phyloP scores from a whole-genome alignment of 2,888 invertebrate species.

The Synanthedon tipuliformis region DNA sequence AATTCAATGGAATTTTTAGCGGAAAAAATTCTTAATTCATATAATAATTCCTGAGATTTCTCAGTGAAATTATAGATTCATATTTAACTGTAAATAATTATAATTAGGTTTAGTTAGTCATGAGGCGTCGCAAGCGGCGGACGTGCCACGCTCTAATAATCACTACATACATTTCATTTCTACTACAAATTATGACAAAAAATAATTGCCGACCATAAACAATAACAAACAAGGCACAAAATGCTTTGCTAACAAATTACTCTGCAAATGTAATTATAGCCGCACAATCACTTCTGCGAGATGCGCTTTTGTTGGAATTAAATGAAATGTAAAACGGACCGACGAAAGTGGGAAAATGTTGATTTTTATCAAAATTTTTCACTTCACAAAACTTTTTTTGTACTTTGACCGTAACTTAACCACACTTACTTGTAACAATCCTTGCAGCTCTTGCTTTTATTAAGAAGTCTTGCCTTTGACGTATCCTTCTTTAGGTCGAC shows the following conservation, averaged over 20 bases:
- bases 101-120: slow-evolving; percentile 58
- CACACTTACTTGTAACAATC: slow-evolving; percentile 58
- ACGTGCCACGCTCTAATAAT: slow-evolving; percentile 55
- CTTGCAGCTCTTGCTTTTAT: slow-evolving; percentile 49
- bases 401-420: neutral
- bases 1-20: no score
- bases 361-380: neutral
- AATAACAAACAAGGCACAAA: slow-evolving; percentile 32
- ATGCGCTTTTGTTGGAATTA: slow-evolving; percentile 42
- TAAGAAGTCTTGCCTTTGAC: slow-evolving; percentile 35
- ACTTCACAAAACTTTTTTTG: neutral
- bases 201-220: slow-evolving; percentile 34
- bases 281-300: slow-evolving; percentile 35
- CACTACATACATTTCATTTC: slow-evolving; percentile 58
- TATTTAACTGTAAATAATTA: slow-evolving; percentile 47
- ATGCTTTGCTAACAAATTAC: slow-evolving; percentile 23
- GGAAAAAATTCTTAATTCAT: no score
- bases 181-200: slow-evolving; percentile 26
- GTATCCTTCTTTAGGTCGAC: slow-evolving; percentile 57
- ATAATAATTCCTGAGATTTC: neutral
- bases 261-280: slow-evolving; percentile 45
- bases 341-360: slow-evolving; percentile 59
- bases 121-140: slow-evolving; percentile 38
- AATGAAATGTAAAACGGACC: slow-evolving; percentile 43
- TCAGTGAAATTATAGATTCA: slow-evolving; percentile 29